Conservation (phyloP, 2,113 vertebrate genomes). For the Atractosteus spatula region DNA sequence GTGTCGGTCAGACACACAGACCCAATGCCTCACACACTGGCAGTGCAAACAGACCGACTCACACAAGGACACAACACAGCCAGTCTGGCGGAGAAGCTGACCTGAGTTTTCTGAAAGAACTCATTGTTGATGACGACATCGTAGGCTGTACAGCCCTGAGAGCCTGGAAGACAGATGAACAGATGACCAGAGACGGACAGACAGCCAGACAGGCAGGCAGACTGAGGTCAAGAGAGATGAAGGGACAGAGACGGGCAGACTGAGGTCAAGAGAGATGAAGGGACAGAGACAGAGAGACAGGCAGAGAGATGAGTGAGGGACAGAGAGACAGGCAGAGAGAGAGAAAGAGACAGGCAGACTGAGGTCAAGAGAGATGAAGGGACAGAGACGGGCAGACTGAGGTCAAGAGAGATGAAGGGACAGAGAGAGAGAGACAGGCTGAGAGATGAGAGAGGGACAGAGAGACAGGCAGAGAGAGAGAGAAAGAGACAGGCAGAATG, state of each 20-base stretch:
- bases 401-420: too few species aligned
- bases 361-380: too few species aligned
- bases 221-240: neutral
- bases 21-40: too few species aligned
- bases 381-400: too few species aligned
- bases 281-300: neutral
- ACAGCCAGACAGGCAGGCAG: neutral
- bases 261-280: neutral
- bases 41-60: neutral
- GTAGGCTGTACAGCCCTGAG: constrained; percentile 77
- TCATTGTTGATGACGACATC: constrained; percentile 80
- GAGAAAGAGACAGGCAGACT: too few species aligned
- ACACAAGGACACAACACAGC: neutral
- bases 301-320: too few species aligned
- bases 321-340: neutral
- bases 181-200: too few species aligned
- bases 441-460: too few species aligned
- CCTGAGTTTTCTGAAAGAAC: constrained; percentile 81
- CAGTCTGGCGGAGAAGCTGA: constrained; percentile 31
- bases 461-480: too few species aligned
- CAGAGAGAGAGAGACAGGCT: too few species aligned
- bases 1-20: too few species aligned
- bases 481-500: too few species aligned
- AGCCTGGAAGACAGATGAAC: constrained; percentile 47
- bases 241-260: neutral